Percentiles rank a stretch among this genome's conserved stretches.
Evolutionary conservation across 2,113 vertebrate species (phyloP).

Genomic region (Progne subis): DNA sequence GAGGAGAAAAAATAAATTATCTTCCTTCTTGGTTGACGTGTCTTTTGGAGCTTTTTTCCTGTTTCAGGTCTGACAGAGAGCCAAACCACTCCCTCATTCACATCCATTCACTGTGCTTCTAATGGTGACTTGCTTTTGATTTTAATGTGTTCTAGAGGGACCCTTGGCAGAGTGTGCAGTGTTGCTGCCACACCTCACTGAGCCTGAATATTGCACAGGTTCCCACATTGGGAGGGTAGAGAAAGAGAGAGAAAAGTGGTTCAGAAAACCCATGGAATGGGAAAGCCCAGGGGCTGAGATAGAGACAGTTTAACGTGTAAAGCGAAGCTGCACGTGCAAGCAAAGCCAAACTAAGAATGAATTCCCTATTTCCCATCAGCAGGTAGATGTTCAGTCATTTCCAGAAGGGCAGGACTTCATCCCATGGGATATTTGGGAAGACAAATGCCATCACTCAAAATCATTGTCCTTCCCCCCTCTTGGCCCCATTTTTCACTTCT

Average conservation of each 20-base stretch:
- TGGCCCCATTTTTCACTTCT: neutral
- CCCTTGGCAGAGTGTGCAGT: neutral
- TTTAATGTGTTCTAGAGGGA: neutral
- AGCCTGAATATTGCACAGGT: neutral
- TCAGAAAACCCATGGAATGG: neutral
- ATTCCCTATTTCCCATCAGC: neutral
- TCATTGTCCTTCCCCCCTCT: rapidly evolving
- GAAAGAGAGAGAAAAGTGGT: neutral
- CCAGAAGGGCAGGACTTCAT: neutral
- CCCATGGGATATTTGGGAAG: neutral
- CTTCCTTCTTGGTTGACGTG: neutral
- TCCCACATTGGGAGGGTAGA: neutral
- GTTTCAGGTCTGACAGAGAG: neutral
- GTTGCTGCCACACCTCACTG: neutral
- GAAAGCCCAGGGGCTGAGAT: neutral
- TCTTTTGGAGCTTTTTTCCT: neutral
- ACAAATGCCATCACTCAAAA: neutral
- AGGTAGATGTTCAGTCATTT: neutral
- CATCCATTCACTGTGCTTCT: neutral
- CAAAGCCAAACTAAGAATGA: neutral
- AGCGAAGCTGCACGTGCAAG: neutral
- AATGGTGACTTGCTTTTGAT: neutral
- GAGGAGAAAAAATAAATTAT: neutral
- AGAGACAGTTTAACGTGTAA: rapidly evolving
- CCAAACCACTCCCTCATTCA: neutral